These are phyloP conservation scores for Erpornis zantholeuca DNA, from an alignment of 2,113 vertebrate genomes.

Conservation along the genomic window DNA sequence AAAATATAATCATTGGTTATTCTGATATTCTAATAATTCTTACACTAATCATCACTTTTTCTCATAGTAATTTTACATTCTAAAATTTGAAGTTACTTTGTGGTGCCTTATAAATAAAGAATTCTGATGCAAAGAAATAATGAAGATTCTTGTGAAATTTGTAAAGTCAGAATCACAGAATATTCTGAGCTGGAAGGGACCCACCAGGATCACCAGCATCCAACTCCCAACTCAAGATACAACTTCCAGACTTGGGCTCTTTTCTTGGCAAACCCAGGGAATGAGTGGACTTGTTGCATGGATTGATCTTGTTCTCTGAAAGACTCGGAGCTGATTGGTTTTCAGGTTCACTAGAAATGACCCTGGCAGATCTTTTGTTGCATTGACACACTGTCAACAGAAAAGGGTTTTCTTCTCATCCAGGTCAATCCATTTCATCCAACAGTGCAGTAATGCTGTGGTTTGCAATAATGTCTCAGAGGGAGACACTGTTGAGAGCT, in stretches of 20 bases:
- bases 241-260: not conserved
- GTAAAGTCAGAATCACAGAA: not conserved
- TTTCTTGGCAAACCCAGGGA: not conserved
- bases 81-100: not conserved
- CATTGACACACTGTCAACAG: not conserved
- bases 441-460: not conserved
- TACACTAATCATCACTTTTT: rapidly evolving
- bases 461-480: not conserved
- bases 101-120: not conserved
- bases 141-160: not conserved
- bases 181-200: not conserved
- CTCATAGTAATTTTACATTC: not conserved
- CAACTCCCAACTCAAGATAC: not conserved
- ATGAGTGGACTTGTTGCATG: not conserved
- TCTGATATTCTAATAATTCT: not conserved
- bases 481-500: not conserved
- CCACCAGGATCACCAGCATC: not conserved
- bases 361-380: not conserved
- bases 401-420: not conserved
- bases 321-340: not conserved
- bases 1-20: not conserved
- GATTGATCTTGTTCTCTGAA: not conserved
- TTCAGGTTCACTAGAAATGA: not conserved
- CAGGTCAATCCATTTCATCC: not conserved
- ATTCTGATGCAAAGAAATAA: not conserved